phyloP scores from a whole-genome alignment of 2,888 invertebrate genomes.

The Eledona agricola region DNA sequence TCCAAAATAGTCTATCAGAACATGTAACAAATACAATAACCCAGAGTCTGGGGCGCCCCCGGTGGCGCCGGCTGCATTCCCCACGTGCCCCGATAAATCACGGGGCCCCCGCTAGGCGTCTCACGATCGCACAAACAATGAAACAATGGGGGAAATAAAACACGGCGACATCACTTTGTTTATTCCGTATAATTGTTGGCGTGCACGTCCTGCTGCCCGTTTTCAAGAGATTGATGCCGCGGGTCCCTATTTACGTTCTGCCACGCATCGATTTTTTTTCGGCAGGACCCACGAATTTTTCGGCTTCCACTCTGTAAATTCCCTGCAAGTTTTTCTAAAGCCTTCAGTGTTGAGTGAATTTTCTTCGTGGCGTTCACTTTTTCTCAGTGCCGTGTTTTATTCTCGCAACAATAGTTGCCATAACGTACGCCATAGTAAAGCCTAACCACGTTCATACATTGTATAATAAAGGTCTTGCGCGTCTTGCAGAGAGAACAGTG shows the following conservation, averaged over 20 bases:
- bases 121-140: constrained; percentile 62
- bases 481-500: constrained; percentile 33
- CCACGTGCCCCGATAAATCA: constrained; percentile 64
- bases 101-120: constrained; percentile 61
- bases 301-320: too few relatives aligned
- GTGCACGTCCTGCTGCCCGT: constrained; percentile 46
- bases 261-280: too few relatives aligned
- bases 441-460: too few relatives aligned
- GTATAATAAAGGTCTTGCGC: neutral
- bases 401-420: constrained; percentile 19
- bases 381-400: too few relatives aligned
- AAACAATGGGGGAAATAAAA: constrained; percentile 64
- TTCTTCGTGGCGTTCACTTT: too few relatives aligned
- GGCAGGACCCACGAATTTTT: too few relatives aligned
- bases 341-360: too few relatives aligned
- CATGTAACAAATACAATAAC: constrained; percentile 55
- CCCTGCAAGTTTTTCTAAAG: too few relatives aligned
- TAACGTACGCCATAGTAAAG: constrained; percentile 1
- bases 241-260: too few relatives aligned
- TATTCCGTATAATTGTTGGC: constrained; percentile 62
- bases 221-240: constrained; percentile 26
- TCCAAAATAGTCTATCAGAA: constrained; percentile 58
- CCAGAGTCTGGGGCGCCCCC: constrained; percentile 58
- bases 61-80: constrained; percentile 63
- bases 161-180: constrained; percentile 62